These are phyloP conservation scores for Hypselothyrea guttata DNA, from an alignment of 2,888 invertebrate species.

Conservation along the genomic window DNA sequence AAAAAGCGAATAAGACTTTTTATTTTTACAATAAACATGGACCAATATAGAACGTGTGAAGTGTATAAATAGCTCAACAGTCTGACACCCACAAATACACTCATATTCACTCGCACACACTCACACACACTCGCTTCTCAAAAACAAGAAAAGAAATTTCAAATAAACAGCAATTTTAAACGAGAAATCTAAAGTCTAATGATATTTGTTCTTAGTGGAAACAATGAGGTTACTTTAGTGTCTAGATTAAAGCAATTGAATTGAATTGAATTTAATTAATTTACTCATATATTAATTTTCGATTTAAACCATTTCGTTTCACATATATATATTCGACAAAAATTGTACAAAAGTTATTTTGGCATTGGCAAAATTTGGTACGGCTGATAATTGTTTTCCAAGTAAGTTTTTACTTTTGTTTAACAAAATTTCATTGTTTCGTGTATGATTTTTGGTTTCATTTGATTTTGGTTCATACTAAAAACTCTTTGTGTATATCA, in stretches of 20 bases:
- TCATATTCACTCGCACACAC: constrained; percentile 5
- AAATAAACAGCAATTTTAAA: neutral
- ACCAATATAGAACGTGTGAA: constrained; percentile 49
- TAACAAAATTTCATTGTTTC: constrained; percentile 39
- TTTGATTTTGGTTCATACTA: constrained; percentile 46
- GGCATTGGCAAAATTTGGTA: constrained; percentile 80
- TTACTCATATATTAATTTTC: constrained; percentile 5
- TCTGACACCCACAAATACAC: constrained; percentile 7
- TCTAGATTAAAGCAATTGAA: neutral
- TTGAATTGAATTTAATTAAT: neutral
- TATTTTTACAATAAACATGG: constrained; percentile 32
- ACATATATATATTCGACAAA: constrained; percentile 34
- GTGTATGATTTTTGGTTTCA: constrained; percentile 19
- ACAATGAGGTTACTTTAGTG: no score
- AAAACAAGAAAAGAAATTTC: neutral
- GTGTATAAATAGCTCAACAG: constrained; percentile 43
- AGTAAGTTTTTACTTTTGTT: constrained; percentile 79
- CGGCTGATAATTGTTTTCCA: constrained; percentile 83
- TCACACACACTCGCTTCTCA: neutral
- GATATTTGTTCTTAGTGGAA: constrained; percentile 2
- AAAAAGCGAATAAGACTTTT: constrained; percentile 1
- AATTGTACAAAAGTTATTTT: constrained; percentile 76
- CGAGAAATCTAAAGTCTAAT: neutral
- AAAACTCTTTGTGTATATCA: constrained; percentile 44
- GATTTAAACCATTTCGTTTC: constrained; percentile 39